These are phyloP conservation scores for Melitaea cinxia DNA, from an alignment of 1,140 invertebrate genomes.

Conservation along the genomic window DNA sequence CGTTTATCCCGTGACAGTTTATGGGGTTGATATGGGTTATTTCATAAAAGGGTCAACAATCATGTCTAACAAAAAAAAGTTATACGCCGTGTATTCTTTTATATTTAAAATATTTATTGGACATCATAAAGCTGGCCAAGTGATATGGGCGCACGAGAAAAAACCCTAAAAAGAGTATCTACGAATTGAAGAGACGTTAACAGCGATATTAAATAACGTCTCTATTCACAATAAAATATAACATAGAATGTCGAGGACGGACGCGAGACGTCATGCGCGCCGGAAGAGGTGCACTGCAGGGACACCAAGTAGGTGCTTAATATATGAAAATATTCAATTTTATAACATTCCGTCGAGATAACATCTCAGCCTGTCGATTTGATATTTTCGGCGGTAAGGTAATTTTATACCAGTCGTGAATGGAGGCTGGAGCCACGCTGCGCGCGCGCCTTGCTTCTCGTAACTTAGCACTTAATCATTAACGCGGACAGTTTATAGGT, in stretches of 20 bases:
- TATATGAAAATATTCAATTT: slow-evolving; percentile 80
- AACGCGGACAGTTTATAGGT: slow-evolving; percentile 71
- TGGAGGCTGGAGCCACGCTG: slow-evolving; percentile 68
- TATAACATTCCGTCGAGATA: slow-evolving; percentile 76
- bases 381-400: slow-evolving; percentile 79
- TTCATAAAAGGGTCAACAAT: slow-evolving; percentile 23
- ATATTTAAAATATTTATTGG: slow-evolving; percentile 60
- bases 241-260: slow-evolving; percentile 58
- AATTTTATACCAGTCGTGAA: slow-evolving; percentile 71
- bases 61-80: slow-evolving; percentile 15
- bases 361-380: slow-evolving; percentile 75
- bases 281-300: slow-evolving; percentile 67
- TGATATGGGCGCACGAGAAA: slow-evolving; percentile 30
- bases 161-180: slow-evolving; percentile 43
- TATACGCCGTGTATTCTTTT: slow-evolving; percentile 37
- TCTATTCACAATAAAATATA: slow-evolving; percentile 73
- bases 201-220: slow-evolving; percentile 78
- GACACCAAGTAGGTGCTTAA: slow-evolving; percentile 54
- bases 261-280: slow-evolving; percentile 40
- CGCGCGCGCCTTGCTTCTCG: slow-evolving; percentile 59
- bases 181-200: slow-evolving; percentile 69
- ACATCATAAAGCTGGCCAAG: slow-evolving; percentile 53
- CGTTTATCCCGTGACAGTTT: not conserved
- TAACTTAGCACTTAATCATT: slow-evolving; percentile 81
- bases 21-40: slow-evolving; percentile 14